Evolutionary conservation across 1,140 invertebrate species (phyloP).

Genomic region (Chrysomallon squamiferum): DNA sequence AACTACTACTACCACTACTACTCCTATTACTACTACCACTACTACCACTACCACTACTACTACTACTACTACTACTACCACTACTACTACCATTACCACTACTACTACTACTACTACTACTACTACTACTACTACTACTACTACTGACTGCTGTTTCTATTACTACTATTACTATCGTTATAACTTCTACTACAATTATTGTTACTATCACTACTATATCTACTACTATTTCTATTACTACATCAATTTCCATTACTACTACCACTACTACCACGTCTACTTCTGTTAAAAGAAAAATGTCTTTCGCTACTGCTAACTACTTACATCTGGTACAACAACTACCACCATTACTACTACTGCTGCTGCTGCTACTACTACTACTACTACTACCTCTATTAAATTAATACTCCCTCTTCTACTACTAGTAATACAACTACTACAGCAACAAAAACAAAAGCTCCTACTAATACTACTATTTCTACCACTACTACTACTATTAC

Average conservation of each 20-base stretch:
- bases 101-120: neutral
- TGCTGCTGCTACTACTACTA: neutral
- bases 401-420: neutral
- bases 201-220: no score
- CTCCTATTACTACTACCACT: neutral
- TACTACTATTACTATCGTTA: neutral
- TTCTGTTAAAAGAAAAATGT: neutral
- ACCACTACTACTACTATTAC: no score
- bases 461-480: no score
- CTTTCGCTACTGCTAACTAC: neutral
- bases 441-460: no score
- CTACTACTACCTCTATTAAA: neutral
- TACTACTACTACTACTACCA: neutral
- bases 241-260: no score
- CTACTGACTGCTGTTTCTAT: neutral
- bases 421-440: no score
- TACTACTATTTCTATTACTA: no score
- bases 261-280: no score
- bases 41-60: neutral
- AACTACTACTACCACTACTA: slow-evolving; percentile 4
- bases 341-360: neutral
- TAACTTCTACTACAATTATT: no score
- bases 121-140: neutral
- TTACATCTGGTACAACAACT: neutral
- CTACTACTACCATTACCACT: neutral